Evolutionary conservation across 2,797 vertebrate species (phyloP).

Genomic region (Sylvilagus floridanus): DNA sequence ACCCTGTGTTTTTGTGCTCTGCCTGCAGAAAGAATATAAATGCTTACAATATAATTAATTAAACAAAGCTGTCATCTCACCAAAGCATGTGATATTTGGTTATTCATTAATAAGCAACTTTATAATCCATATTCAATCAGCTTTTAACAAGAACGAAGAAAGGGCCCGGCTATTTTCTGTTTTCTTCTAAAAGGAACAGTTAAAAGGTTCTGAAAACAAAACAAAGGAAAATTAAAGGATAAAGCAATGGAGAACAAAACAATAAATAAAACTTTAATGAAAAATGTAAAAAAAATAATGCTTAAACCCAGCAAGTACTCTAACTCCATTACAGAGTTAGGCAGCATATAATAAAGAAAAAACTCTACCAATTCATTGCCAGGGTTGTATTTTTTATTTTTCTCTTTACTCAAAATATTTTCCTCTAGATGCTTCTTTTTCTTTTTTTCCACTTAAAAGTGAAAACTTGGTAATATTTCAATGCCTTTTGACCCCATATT

Average conservation of each 20-base stretch:
- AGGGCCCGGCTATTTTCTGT: conserved; percentile 25
- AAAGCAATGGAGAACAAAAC: conserved; percentile 31
- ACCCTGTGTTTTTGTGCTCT: neutral
- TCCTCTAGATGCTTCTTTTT: neutral
- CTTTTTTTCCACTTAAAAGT: neutral
- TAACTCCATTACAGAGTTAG: neutral
- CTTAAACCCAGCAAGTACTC: neutral
- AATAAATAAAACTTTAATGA: neutral
- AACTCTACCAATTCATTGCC: neutral
- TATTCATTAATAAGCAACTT: conserved; percentile 20
- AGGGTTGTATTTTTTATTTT: neutral
- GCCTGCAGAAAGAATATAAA: neutral
- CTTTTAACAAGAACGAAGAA: neutral
- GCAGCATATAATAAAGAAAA: neutral
- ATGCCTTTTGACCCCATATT: neutral
- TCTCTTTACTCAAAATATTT: neutral
- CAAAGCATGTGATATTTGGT: neutral
- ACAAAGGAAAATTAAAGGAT: neutral
- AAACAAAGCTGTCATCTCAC: conserved; percentile 35
- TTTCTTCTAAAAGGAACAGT: neutral
- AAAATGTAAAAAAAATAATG: conserved; percentile 37
- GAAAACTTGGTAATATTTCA: neutral
- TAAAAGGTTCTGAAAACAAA: conserved; percentile 39
- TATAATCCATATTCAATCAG: conserved; percentile 50
- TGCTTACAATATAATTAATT: neutral